Evolutionary conservation across 2,888 invertebrate genomes (phyloP).

Genomic region (Leptinotarsa haldemani): DNA sequence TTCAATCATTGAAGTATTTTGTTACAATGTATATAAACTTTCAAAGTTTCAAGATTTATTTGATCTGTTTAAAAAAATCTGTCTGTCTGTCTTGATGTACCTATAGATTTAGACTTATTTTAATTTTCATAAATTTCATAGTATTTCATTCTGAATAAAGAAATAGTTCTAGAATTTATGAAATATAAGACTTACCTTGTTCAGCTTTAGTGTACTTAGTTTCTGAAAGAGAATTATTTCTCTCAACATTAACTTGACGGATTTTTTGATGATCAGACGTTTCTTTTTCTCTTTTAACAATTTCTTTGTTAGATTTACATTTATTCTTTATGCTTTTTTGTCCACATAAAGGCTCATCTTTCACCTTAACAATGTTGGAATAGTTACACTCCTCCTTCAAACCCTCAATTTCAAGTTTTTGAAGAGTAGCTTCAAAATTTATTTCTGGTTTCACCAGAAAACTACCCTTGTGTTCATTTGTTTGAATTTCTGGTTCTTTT

Average conservation of each 20-base stretch:
- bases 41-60: no score
- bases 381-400: neutral
- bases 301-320: neutral
- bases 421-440: neutral
- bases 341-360: constrained; percentile 23
- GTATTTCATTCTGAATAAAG: no score
- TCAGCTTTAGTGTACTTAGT: constrained; percentile 10
- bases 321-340: constrained; percentile 19
- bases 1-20: no score
- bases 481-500: constrained; percentile 19
- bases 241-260: neutral
- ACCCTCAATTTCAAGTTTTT: neutral
- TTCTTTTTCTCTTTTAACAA: constrained; percentile 19
- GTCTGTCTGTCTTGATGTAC: no score
- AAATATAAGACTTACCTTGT: constrained; percentile 24
- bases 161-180: no score
- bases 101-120: no score
- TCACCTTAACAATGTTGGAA: constrained; percentile 16
- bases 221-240: neutral
- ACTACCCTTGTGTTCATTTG: constrained; percentile 2
- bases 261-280: neutral
- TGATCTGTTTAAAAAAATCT: no score
- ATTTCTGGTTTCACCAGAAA: constrained; percentile 4
- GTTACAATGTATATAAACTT: no score
- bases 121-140: no score